Evolutionary conservation across 2,797 vertebrate species (phyloP).

Genomic region (Ctenosaura bakeri): DNA sequence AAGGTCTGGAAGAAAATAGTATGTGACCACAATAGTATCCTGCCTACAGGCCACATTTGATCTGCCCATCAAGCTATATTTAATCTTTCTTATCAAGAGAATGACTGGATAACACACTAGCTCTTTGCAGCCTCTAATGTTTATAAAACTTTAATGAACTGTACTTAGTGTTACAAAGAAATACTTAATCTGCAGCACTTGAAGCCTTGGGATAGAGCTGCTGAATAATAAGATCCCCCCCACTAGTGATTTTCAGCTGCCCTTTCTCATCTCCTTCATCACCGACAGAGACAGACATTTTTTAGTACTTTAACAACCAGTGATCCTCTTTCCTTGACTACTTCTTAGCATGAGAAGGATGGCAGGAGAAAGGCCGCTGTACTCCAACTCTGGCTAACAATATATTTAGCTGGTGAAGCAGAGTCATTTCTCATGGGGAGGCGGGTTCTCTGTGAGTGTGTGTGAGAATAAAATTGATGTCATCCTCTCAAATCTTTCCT

Average conservation of each 20-base stretch:
- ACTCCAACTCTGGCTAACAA: constrained; percentile 41
- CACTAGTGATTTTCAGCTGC: neutral
- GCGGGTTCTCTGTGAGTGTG: constrained; percentile 38
- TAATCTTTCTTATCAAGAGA: neutral
- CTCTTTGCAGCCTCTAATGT: constrained; percentile 23
- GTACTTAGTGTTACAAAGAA: constrained; percentile 29
- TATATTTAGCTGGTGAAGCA: constrained; percentile 38
- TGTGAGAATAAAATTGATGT: constrained; percentile 37
- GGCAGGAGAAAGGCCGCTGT: constrained; percentile 6
- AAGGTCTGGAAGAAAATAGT: neutral
- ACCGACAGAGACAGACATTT: neutral
- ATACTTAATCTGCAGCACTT: constrained; percentile 16
- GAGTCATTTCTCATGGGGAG: constrained; percentile 29
- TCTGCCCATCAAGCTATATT: constrained; percentile 24
- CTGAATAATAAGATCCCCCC: neutral
- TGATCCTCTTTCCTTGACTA: neutral
- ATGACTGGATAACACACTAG: neutral
- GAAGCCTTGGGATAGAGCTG: constrained; percentile 2
- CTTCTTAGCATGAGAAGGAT: constrained; percentile 1
- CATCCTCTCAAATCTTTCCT: constrained; percentile 47
- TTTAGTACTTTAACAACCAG: neutral
- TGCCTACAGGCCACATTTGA: neutral
- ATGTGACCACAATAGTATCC: neutral
- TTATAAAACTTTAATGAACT: constrained; percentile 31
- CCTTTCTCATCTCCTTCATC: neutral